Evolutionary conservation across 2,113 vertebrate genomes (phyloP), one percentile per base, ranked within the genome.

Genomic region (Marmota monax): DNA sequence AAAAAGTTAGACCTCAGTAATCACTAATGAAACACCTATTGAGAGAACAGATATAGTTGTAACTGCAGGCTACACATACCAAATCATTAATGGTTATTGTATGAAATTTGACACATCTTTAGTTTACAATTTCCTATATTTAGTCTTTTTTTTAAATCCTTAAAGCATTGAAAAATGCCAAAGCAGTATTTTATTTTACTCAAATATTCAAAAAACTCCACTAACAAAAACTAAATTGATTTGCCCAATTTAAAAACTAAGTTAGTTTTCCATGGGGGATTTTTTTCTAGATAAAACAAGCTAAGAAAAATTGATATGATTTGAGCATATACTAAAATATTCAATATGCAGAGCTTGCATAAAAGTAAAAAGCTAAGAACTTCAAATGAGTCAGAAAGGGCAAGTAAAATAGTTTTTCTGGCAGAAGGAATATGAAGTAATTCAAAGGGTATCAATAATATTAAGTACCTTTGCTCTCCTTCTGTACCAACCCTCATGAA

Each of bases 271-370:
- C 76, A 34, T 56, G 12, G 77, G n/a, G n/a, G 84, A 27, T 85
- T 92, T 96, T 96, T 32, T 90, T 65, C 37, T 13, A 88, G 20
- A 91, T 69, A 77, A 96, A 77, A 95, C 20, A 89, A 95, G 42
- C 32, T 67, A 20, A 94, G 61, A 79, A 65, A 87, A 72, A 92
- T 20, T 89, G n/a, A 92, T 88, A 72, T 58, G 78, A 83, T 78
- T 63, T 97, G 51, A 69, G 70, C 6, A 96, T 48, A 9, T 85
- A 92, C 85, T 97, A 85, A 97, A 97, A 97, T 96, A 96, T 93
- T 95, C 96, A 97, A 94, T 92, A 97, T 83, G 34, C 84, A 95
- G 56, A 90, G 45, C 34, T 94, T 96, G 72, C 94, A 92, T 77
- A 96, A 97, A 95, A 94, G 42, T 74, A 85, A 96, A 97, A 95